Evolutionary conservation across 2,797 vertebrate genomes (phyloP).

Genomic region (Gallinago solitaria): DNA sequence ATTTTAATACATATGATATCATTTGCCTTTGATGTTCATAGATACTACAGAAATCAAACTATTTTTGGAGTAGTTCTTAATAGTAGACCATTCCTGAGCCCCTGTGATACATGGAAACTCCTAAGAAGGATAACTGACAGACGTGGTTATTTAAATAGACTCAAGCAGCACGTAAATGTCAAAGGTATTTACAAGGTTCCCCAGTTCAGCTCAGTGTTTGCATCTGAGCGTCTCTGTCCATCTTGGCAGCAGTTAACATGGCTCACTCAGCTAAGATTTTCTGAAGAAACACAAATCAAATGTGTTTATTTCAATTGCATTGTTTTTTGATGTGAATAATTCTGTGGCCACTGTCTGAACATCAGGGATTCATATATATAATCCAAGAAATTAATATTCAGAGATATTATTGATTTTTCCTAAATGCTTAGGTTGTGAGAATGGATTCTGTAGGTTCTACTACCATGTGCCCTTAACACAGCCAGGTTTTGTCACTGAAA

Average conservation of each 20-base stretch:
- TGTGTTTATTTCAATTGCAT: not conserved
- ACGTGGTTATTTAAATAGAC: conserved; percentile 64
- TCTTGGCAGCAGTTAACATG: not conserved
- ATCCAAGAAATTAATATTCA: not conserved
- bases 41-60: conserved; percentile 56
- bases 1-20: conserved; percentile 36
- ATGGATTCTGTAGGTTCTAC: not conserved
- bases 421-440: not conserved
- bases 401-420: not conserved
- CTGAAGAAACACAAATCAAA: not conserved
- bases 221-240: not conserved
- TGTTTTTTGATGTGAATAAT: not conserved
- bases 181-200: conserved; percentile 68
- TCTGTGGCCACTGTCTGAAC: not conserved
- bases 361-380: not conserved
- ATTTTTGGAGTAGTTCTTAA: conserved; percentile 63
- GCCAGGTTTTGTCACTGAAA: not conserved
- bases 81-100: conserved; percentile 52
- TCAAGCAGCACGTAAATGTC: conserved; percentile 60
- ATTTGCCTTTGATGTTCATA: conserved; percentile 51
- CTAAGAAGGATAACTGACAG: conserved; percentile 74
- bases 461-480: not conserved
- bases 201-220: conserved; percentile 46
- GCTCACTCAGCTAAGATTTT: not conserved
- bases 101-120: conserved; percentile 56